Base-by-base conservation (phyloP, 2,888 invertebrate species). In the Coenonympha glycerion region DNA sequence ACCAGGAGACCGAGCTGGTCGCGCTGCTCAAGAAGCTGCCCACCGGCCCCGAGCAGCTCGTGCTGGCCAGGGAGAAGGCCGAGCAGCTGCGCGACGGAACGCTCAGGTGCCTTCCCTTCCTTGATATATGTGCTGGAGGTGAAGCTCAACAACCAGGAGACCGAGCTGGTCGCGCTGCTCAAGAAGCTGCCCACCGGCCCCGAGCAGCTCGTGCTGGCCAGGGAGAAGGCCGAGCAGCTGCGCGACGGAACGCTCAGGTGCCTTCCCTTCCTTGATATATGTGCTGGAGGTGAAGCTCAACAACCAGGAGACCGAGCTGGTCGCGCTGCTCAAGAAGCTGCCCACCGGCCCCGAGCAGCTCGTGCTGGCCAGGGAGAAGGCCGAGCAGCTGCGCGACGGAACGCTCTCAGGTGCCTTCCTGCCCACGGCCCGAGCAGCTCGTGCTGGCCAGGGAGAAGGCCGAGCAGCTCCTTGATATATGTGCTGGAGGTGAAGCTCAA, bases 61-160 rank as follows among this genome's bases (percentile, higher is more conserved):
- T 91, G 13, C 91, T 97, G 60, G 92, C 99, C 22, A 88, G 97
- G 33, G 94, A 95, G 64, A 90, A 95, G 58, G 98, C 98, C 0
- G 94, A 95, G 64, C 93, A 95, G 66, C 78, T 99, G 41, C 90
- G 94, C 40, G 95, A 95, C 63, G 97, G 98, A 8, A 91, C 91
- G 9, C 85, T 97, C 40, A 93, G 94, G n/a, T n/a, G n/a, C n/a
- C n/a, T n/a, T n/a, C n/a, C n/a, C n/a, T n/a, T n/a, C n/a, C n/a
- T n/a, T n/a, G n/a, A n/a, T n/a, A n/a, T n/a, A n/a, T n/a, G n/a
- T n/a, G 1, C 81, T 96, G 37, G 96, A 96, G 82, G 95, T 96
- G 3, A 97, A 97, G 80, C 85, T 99, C 61, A 96, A 97, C 52
- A 97, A 99, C 79, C 98, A 98, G 79, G 98, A 99, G 80, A 93